Conservation (phyloP, 2,888 invertebrate genomes). For the Muschampia plurimacula region DNA sequence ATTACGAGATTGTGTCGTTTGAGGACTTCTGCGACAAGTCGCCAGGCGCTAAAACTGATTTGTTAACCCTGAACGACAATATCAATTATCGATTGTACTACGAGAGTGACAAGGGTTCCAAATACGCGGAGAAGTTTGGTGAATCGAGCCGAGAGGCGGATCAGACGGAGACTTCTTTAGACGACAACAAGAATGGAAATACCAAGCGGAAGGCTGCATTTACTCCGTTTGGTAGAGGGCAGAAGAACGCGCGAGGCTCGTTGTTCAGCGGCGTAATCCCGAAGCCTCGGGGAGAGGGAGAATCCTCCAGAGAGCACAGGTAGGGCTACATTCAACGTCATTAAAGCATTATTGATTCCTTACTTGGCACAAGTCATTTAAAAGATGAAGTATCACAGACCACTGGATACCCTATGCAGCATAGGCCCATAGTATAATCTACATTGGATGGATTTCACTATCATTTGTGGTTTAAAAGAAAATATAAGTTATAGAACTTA, state of each 20-base stretch:
- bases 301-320: conserved; percentile 71
- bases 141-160: conserved; percentile 64
- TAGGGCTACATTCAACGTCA: too few relatives aligned
- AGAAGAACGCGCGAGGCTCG: conserved; percentile 59
- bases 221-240: conserved; percentile 71
- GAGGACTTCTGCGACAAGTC: conserved; percentile 87
- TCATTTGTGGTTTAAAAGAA: too few relatives aligned
- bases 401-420: too few relatives aligned
- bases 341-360: too few relatives aligned
- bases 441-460: too few relatives aligned
- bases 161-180: conserved; percentile 74
- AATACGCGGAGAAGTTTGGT: conserved; percentile 60
- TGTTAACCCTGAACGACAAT: conserved; percentile 82
- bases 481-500: too few relatives aligned
- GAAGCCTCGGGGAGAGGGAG: conserved; percentile 65
- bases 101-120: conserved; percentile 68
- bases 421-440: too few relatives aligned
- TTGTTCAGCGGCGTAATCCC: conserved; percentile 73
- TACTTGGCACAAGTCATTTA: too few relatives aligned
- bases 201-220: conserved; percentile 69
- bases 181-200: conserved; percentile 65
- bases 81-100: conserved; percentile 82
- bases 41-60: conserved; percentile 80
- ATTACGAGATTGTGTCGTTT: conserved; percentile 85
- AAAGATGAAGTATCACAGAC: too few relatives aligned